Conservation (phyloP, 2,888 invertebrate species). For the Meteorus cinctellus region DNA sequence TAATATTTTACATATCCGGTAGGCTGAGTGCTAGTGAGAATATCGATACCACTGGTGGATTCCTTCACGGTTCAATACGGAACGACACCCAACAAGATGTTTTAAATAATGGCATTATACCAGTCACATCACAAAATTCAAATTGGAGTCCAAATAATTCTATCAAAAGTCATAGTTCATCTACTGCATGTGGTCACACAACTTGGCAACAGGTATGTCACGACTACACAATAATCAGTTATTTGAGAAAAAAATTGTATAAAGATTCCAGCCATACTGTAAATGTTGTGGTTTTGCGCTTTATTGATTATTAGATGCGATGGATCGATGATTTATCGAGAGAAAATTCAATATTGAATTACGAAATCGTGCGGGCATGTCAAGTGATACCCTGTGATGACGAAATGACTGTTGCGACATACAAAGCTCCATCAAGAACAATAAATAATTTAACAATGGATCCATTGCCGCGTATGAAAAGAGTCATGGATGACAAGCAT, state of each 20-base stretch:
- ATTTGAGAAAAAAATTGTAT: not conserved
- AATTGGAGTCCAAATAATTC: slow-evolving; percentile 84
- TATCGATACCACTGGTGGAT: slow-evolving; percentile 62
- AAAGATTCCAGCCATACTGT: no score
- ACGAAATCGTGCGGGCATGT: slow-evolving; percentile 70
- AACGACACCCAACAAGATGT: slow-evolving; percentile 85
- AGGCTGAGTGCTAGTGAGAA: slow-evolving; percentile 49
- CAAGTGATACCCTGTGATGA: slow-evolving; percentile 69
- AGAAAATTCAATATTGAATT: slow-evolving; percentile 75
- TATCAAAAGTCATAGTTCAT: slow-evolving; percentile 75
- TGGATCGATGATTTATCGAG: slow-evolving; percentile 75
- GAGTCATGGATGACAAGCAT: slow-evolving; percentile 63
- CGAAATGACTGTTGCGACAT: slow-evolving; percentile 55
- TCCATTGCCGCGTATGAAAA: slow-evolving; percentile 70
- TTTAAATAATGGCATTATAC: slow-evolving; percentile 77
- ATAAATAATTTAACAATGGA: slow-evolving; percentile 73
- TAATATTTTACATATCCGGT: not conserved
- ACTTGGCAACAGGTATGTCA: slow-evolving; percentile 64
- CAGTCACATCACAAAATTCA: slow-evolving; percentile 76
- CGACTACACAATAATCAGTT: not conserved
- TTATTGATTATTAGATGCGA: slow-evolving; percentile 66
- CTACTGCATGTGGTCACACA: slow-evolving; percentile 63
- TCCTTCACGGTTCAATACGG: slow-evolving; percentile 76
- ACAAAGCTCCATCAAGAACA: slow-evolving; percentile 69
- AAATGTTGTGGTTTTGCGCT: no score